Evolutionary conservation across 2,797 vertebrate species (phyloP).

Genomic region (Pangasius krempfi): DNA sequence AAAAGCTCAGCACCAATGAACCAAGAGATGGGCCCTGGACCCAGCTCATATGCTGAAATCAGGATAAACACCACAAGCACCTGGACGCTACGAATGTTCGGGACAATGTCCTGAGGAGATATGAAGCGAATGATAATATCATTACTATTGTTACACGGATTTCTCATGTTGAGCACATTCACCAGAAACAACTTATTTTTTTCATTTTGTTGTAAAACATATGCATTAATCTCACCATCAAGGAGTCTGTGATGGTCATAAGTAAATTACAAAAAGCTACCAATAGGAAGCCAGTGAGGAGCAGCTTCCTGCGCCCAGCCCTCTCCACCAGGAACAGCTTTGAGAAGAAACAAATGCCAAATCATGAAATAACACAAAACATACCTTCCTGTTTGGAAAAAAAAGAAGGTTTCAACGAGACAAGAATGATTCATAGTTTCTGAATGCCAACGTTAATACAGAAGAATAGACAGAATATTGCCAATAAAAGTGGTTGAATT

Average conservation of each 20-base stretch:
- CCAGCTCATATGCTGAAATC: constrained; percentile 72
- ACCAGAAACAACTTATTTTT: neutral
- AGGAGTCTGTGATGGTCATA: constrained; percentile 73
- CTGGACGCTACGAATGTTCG: constrained; percentile 69
- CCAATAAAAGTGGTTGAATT: neutral
- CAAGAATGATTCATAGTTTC: neutral
- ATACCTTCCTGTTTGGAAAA: neutral
- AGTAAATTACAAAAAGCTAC: constrained; percentile 72
- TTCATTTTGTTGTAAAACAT: neutral
- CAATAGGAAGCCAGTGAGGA: constrained; percentile 71
- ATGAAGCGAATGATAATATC: neutral
- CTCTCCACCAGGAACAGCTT: constrained; percentile 75
- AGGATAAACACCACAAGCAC: constrained; percentile 71
- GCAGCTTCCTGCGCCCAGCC: constrained; percentile 65
- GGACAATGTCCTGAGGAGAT: constrained; percentile 62
- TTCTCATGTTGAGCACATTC: neutral
- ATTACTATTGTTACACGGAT: neutral
- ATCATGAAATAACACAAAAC: neutral
- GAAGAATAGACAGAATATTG: neutral
- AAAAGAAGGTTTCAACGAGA: neutral
- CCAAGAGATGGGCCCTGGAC: constrained; percentile 73
- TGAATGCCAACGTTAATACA: neutral
- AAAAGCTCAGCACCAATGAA: constrained; percentile 76
- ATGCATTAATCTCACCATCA: constrained; percentile 68
- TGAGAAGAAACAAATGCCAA: constrained; percentile 10